These are phyloP conservation scores for Gymnarchus niloticus DNA, from an alignment of 2,113 vertebrate genomes.

Conservation along the genomic window DNA sequence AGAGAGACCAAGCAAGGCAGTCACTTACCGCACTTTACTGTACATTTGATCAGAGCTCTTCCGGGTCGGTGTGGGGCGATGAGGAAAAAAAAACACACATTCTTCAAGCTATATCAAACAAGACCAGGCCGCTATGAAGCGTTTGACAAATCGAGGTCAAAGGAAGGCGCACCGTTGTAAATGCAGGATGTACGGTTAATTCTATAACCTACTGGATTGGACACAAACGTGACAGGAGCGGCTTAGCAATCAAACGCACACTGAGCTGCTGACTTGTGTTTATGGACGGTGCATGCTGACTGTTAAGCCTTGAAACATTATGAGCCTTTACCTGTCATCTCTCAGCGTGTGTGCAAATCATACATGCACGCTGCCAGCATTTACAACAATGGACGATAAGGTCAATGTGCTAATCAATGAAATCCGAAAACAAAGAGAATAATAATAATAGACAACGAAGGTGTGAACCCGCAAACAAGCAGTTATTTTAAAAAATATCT, in stretches of 20 bases:
- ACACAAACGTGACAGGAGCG: neutral
- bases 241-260: neutral
- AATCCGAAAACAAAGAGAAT: neutral
- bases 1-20: slow-evolving; percentile 47
- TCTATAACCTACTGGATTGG: slow-evolving; percentile 11
- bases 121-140: neutral
- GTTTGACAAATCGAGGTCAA: slow-evolving; percentile 8
- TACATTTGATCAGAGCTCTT: slow-evolving; percentile 62
- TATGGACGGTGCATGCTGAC: neutral
- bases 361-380: too few relatives aligned
- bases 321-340: neutral
- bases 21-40: slow-evolving; percentile 57
- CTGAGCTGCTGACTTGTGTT: neutral
- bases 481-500: neutral
- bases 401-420: neutral
- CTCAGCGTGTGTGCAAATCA: neutral
- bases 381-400: neutral
- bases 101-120: neutral
- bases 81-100: slow-evolving; percentile 35
- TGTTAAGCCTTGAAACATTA: neutral
- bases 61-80: slow-evolving; percentile 66
- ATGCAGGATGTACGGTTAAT: slow-evolving; percentile 15
- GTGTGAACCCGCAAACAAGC: neutral
- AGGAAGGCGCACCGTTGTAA: slow-evolving; percentile 3
- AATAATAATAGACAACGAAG: neutral